phyloP scores from a whole-genome alignment of 2,888 invertebrate genomes.

The Amphipyra tragopoginis region DNA sequence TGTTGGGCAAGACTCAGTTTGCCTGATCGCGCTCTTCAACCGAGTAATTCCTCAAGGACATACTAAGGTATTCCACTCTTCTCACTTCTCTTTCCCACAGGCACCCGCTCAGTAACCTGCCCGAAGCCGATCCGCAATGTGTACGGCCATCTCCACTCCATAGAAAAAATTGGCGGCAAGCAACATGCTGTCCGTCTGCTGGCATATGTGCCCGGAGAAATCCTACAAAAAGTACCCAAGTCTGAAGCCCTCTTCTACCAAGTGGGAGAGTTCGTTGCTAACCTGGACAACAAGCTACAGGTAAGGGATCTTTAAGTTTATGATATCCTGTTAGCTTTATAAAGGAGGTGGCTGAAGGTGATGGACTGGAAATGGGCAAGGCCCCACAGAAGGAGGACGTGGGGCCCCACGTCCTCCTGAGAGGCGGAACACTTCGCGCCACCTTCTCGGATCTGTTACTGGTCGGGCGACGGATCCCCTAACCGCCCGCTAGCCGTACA shows the following conservation, averaged over 20 bases:
- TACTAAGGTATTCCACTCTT: no score
- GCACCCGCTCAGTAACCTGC: slow-evolving; percentile 90
- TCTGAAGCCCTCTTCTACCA: slow-evolving; percentile 92
- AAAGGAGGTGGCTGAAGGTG: no score
- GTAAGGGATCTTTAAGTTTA: slow-evolving; percentile 77
- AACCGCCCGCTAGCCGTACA: no score
- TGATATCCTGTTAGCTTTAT: neutral
- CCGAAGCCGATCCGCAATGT: slow-evolving; percentile 93
- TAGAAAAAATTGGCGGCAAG: slow-evolving; percentile 84
- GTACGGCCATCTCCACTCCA: slow-evolving; percentile 91
- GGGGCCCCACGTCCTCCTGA: no score
- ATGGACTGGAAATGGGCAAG: no score
- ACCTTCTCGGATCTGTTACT: no score
- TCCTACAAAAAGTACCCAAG: slow-evolving; percentile 91
- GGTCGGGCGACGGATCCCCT: no score
- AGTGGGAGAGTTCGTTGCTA: slow-evolving; percentile 93
- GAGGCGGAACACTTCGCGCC: no score
- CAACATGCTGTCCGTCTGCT: slow-evolving; percentile 93
- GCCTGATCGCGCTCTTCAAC: no score
- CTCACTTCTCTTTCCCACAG: slow-evolving; percentile 71
- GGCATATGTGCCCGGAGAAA: slow-evolving; percentile 93
- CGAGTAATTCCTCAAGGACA: no score
- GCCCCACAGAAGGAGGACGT: no score
- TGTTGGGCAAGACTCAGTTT: no score
- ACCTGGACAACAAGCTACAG: slow-evolving; percentile 92